Evolutionary conservation across 1,140 invertebrate genomes (phyloP).

Genomic region (Aleiodes sp.): DNA sequence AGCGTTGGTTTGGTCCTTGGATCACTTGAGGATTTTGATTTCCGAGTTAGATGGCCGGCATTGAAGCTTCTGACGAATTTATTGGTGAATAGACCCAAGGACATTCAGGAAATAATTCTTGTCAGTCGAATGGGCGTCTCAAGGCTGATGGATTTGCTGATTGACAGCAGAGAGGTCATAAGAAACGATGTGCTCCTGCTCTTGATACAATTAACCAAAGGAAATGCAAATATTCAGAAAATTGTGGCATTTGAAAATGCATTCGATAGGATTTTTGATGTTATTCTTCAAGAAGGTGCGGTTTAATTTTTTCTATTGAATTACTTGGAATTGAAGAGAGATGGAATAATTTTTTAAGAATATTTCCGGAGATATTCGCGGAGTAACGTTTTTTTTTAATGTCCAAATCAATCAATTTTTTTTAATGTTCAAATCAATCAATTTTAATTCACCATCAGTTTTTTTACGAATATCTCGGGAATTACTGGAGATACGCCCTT

Average conservation of each 20-base stretch:
- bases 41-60: slow-evolving; percentile 87
- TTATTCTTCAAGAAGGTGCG: slow-evolving; percentile 94
- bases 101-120: slow-evolving; percentile 95
- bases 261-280: slow-evolving; percentile 94
- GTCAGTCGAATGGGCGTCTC: slow-evolving; percentile 97
- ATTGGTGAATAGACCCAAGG: slow-evolving; percentile 84
- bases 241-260: slow-evolving; percentile 99
- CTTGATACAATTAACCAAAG: slow-evolving; percentile 93
- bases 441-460: too few relatives aligned
- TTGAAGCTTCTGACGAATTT: slow-evolving; percentile 87
- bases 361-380: too few relatives aligned
- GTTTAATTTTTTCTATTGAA: too few relatives aligned
- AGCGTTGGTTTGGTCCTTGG: slow-evolving; percentile 87
- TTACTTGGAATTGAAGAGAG: too few relatives aligned
- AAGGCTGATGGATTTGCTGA: slow-evolving; percentile 95
- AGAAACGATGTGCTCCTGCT: slow-evolving; percentile 93
- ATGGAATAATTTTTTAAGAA: too few relatives aligned
- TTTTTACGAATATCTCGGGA: too few relatives aligned
- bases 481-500: too few relatives aligned
- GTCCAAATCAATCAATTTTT: too few relatives aligned
- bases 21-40: slow-evolving; percentile 96
- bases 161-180: slow-evolving; percentile 94
- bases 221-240: slow-evolving; percentile 98
- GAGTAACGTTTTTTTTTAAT: too few relatives aligned
- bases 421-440: too few relatives aligned